These are phyloP conservation scores for Eupithecia subumbrata DNA, from an alignment of 2,888 invertebrate species.

Conservation along the genomic window DNA sequence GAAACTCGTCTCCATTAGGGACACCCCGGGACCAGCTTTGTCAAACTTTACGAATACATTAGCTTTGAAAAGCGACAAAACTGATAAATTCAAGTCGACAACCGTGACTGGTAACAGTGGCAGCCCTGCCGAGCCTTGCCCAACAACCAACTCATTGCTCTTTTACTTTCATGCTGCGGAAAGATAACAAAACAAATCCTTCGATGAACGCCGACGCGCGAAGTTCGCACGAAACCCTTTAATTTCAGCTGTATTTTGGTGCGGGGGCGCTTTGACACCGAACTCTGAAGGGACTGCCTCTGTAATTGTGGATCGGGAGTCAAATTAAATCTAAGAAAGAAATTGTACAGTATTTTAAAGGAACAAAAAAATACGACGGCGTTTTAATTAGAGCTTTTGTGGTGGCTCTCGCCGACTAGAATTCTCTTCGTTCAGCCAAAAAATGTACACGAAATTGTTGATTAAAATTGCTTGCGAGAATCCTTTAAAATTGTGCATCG, in stretches of 20 bases:
- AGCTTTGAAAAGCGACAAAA: constrained; percentile 68
- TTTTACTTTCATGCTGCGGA: constrained; percentile 10
- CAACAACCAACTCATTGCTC: constrained; percentile 44
- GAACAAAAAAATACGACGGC: constrained; percentile 1
- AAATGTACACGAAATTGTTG: not conserved
- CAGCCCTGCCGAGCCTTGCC: constrained; percentile 23
- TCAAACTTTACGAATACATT: constrained; percentile 78
- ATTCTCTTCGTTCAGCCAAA: not conserved
- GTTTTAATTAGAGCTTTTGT: constrained; percentile 13
- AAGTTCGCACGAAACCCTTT: constrained; percentile 35
- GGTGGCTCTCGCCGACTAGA: not conserved
- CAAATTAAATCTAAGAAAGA: constrained; percentile 67
- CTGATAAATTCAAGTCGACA: constrained; percentile 74
- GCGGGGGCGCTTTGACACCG: constrained; percentile 63
- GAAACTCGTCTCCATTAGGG: constrained; percentile 72
- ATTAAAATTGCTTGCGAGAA: not conserved
- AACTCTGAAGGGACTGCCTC: constrained; percentile 63
- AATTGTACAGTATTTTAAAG: constrained; percentile 42
- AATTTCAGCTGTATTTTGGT: constrained; percentile 22
- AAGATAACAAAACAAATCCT: constrained; percentile 18
- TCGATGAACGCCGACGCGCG: constrained; percentile 30
- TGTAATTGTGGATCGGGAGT: constrained; percentile 70
- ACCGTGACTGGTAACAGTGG: constrained; percentile 43
- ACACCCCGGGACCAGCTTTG: constrained; percentile 68
- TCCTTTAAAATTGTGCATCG: not conserved